These are phyloP conservation scores for Empis livida DNA, from an alignment of 2,888 invertebrate genomes.

Conservation along the genomic window DNA sequence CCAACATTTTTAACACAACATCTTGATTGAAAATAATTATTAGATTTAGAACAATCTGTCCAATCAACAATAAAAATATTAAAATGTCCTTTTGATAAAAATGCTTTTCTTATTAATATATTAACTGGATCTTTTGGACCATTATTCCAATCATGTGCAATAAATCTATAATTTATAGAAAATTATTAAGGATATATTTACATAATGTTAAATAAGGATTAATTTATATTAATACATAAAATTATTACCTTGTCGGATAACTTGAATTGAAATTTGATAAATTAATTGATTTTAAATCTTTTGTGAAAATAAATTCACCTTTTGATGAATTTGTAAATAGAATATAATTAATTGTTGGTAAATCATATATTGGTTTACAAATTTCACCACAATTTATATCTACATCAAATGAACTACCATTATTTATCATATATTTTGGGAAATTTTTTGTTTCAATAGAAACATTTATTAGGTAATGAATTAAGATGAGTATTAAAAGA, in stretches of 20 bases:
- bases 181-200: no score
- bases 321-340: no score
- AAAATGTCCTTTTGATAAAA: constrained; percentile 39
- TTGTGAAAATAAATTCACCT: neutral
- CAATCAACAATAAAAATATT: constrained; percentile 45
- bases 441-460: no score
- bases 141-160: constrained; percentile 42
- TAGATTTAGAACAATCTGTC: constrained; percentile 38
- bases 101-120: constrained; percentile 22
- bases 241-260: constrained; percentile 6
- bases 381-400: no score
- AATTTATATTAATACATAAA: no score
- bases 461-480: no score
- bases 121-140: constrained; percentile 32
- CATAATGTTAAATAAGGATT: no score
- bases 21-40: constrained; percentile 40
- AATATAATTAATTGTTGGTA: no score
- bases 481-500: no score
- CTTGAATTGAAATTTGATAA: constrained; percentile 5
- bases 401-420: no score
- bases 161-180: constrained; percentile 4
- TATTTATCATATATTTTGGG: no score
- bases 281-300: neutral
- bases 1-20: constrained; percentile 18
- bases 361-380: no score